These are phyloP conservation scores for Narcine bancroftii DNA, from an alignment of 2,113 vertebrate species.

Conservation along the genomic window DNA sequence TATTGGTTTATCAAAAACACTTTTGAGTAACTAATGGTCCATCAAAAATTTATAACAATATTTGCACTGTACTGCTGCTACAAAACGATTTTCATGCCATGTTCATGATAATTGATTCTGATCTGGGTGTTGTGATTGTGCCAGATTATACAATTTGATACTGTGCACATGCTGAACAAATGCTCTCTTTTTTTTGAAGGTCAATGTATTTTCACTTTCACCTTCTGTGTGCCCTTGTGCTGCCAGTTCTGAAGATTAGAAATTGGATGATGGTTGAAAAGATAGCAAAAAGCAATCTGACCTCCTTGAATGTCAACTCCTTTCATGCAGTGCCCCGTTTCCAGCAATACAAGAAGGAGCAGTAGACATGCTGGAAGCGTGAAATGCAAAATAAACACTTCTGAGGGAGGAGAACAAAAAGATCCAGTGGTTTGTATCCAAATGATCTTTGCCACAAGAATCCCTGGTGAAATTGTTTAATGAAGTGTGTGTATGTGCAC, in stretches of 20 bases:
- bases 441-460: neutral
- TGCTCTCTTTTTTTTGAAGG: slow-evolving; percentile 54
- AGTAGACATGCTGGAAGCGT: slow-evolving; percentile 48
- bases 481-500: neutral
- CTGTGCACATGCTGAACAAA: neutral
- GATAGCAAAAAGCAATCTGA: neutral
- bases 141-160: neutral
- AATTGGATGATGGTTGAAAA: slow-evolving; percentile 42
- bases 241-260: slow-evolving; percentile 60
- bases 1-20: no score
- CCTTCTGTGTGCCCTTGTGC: slow-evolving; percentile 72
- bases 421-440: neutral
- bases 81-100: no score
- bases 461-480: neutral
- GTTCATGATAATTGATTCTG: no score
- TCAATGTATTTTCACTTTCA: slow-evolving; percentile 90
- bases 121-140: neutral
- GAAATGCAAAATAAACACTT: slow-evolving; percentile 43
- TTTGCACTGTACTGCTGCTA: no score
- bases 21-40: no score
- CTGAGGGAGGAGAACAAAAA: neutral
- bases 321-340: neutral
- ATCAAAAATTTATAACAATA: no score
- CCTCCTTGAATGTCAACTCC: neutral
- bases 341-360: slow-evolving; percentile 45